Percentiles rank a stretch among this genome's conserved stretches.
phyloP scores from a whole-genome alignment of 2,888 invertebrate species.

The Pharmacophagus antenor region DNA sequence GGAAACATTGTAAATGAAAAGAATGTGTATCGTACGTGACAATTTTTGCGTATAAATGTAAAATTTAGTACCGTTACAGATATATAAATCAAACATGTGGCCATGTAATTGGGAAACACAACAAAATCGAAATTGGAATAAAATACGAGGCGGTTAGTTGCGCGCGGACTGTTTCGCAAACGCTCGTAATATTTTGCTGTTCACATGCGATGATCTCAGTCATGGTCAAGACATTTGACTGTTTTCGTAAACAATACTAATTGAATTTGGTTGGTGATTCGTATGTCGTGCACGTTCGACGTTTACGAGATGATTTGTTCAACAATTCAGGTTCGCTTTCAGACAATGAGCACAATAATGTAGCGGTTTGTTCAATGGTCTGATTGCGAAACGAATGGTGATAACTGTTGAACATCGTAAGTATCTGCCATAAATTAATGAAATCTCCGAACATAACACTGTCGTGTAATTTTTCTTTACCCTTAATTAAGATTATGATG shows the following conservation, averaged over 20 bases:
- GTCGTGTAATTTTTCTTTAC: no score
- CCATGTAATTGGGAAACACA: neutral
- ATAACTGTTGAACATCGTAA: no score
- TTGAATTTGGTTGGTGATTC: constrained; percentile 18
- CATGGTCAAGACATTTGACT: constrained; percentile 27
- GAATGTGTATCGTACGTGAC: neutral
- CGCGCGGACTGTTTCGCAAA: constrained; percentile 17
- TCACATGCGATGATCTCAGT: constrained; percentile 25
- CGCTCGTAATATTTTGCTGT: constrained; percentile 5
- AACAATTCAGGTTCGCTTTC: neutral
- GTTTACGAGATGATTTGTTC: constrained; percentile 5
- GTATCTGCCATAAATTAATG: no score
- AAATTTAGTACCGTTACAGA: neutral
- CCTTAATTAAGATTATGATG: no score
- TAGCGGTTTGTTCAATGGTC: neutral
- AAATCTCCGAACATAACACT: neutral
- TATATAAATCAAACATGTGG: constrained; percentile 10
- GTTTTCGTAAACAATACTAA: constrained; percentile 28
- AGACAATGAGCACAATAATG: neutral
- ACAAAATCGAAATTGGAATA: constrained; percentile 2
- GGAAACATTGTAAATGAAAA: no score
- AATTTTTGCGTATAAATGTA: neutral
- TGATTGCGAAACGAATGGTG: neutral
- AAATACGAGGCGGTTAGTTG: constrained; percentile 2
- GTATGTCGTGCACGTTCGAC: constrained; percentile 2